Evolutionary conservation across 2,113 vertebrate species (phyloP), one percentile per base, ranked within the genome.

Genomic region (Istiophorus platypterus): DNA sequence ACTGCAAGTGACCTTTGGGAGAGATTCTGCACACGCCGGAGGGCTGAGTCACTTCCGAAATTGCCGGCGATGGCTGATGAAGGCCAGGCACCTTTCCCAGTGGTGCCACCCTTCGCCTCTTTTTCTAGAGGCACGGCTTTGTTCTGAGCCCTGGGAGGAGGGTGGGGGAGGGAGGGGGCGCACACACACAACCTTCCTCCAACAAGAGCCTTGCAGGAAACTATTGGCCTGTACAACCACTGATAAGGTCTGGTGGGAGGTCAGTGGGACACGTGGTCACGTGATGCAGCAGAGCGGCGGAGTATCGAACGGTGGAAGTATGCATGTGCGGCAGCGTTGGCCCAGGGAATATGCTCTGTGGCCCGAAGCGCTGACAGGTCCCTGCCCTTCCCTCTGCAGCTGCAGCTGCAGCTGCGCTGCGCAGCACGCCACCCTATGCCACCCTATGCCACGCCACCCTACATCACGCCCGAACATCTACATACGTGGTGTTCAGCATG

Each of bases 11-110:
- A 92, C 85, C 84, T 91, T 78, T 87, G 39, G 39, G 78, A 88
- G 66, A 80, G 62, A 87, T 67, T 85, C 72, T 87, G 80, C 89
- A 76, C 81, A 83, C 61, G 54, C 85, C 85, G 67, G 62, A 80
- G 75, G 61, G 73, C 58, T 85, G 88, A 91, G 58, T 91, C 88
- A 90, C 85, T 92, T 88, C 86, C 73, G 63, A 87, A 87, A 71
- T 82, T 14, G 67, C 88, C 73, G 82, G 80, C 52, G 84, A 87
- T 82, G 85, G 82, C 80, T 87, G 89, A 92, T 71, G 86, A 90
- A 91, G 78, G 78, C 88, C 91, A 92, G 88, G 84, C 81, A 69
- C 62, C 82, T 81, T 76, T 86, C 61, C 76, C 62, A 42, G 85
- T 76, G 22, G 69, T 73, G 78, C 80, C 90, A 82, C 70, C 69